Base-by-base conservation (phyloP, 2,797 vertebrate species). In the Uromys caudimaculatus region DNA sequence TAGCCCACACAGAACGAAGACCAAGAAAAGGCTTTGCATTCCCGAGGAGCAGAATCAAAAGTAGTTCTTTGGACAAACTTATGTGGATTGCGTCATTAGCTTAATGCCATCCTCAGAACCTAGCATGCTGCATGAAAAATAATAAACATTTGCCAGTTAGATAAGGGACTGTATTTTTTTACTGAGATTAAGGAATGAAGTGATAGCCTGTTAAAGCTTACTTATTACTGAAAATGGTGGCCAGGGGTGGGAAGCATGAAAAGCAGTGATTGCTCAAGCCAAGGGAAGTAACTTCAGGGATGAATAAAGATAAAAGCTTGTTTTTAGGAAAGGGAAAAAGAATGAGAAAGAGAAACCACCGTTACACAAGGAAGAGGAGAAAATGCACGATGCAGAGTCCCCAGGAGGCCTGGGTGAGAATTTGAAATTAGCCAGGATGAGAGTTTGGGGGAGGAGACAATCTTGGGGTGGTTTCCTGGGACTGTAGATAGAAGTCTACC, bases 291-390 rank as follows among this genome's bases (percentile, higher is more conserved):
- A 56, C 41, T 38, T 79, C 21, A 86, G 60, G 23, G n/a, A 54
- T 82, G 85, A 81, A 38, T 56, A 90, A 88, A 85, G 27, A 35
- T 10, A 14, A 67, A 73, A 73, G 41, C 24, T 90, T 62, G 35
- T 89, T 78, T 89, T 78, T 47, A 92, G 60, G 60, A 90, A 88
- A 44, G 83, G 50, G 50, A 67, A 29, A 38, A 95, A 79, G 29
- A 81, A 29, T 10, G 23, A 44, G 14, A n/a, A 77, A 76, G 58
- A 44, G 44, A n/a, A 79, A 32, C n/a, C n/a, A n/a, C n/a, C 12
- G 38, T 29, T 21, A 8, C 79, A 1, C 3, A 29, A 29, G 69
- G 41, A 44, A 82, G 67, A 17, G 24, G 16, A 2, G 14, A 64
- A 89, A 50, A 52, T 78, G 12, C 12, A 54, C 27, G 16, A 27